A percentile compares a stretch with the other conserved stretches of the same genome.
phyloP scores from a whole-genome alignment of 2,797 vertebrate genomes.

The Pseudomugil gertrudae region DNA sequence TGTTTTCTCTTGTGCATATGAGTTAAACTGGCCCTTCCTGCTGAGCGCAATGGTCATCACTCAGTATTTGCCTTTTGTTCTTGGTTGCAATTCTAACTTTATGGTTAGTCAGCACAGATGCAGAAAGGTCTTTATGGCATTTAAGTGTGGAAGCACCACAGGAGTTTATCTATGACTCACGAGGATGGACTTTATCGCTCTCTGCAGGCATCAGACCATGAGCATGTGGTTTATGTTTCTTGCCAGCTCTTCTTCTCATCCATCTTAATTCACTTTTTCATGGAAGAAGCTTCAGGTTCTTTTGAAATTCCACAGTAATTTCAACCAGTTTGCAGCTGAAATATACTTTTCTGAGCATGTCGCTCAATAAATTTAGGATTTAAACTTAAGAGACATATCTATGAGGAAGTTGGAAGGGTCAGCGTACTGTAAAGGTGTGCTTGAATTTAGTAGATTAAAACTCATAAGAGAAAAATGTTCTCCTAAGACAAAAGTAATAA shows the following conservation, averaged over 20 bases:
- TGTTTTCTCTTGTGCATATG: background rate
- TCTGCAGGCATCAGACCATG: constrained; percentile 43
- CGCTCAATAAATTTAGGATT: constrained; percentile 12
- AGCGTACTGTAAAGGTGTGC: constrained; percentile 2
- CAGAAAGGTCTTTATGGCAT: constrained; percentile 48
- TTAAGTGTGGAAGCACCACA: constrained; percentile 38
- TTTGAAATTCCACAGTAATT: constrained; percentile 31
- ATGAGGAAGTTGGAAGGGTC: background rate
- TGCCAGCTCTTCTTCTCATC: constrained; percentile 32
- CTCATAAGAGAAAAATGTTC: constrained; percentile 8
- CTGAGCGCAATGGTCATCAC: constrained; percentile 28
- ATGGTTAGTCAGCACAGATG: constrained; percentile 58
- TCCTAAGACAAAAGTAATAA: constrained; percentile 9
- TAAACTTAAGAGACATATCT: constrained; percentile 1
- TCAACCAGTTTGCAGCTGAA: constrained; percentile 6
- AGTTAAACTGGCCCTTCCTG: constrained; percentile 19
- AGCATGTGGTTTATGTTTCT: constrained; percentile 74
- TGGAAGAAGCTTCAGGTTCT: constrained; percentile 39
- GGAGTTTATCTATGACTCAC: constrained; percentile 61
- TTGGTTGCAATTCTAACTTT: constrained; percentile 9
- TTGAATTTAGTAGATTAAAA: constrained; percentile 9
- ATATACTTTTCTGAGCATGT: background rate
- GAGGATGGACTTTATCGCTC: constrained; percentile 58
- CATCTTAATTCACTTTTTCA: constrained; percentile 40
- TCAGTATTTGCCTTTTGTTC: constrained; percentile 47